Evolutionary conservation across 53 echinoderm and acorn worm species (phyloP).

Genomic region (Holothuria leucospilota): DNA sequence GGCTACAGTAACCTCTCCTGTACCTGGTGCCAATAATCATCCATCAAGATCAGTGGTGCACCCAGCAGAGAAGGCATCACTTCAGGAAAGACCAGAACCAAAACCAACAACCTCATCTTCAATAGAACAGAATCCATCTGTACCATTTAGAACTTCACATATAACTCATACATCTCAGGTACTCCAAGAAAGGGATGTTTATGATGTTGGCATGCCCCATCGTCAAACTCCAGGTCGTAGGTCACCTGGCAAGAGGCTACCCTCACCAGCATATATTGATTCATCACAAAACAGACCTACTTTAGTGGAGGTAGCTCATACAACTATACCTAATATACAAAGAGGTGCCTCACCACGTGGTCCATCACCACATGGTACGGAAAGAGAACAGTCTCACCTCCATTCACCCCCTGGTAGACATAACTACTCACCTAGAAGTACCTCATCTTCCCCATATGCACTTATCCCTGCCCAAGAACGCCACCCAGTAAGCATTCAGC

Average conservation of each 20-base stretch:
- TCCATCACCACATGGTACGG: conserved; percentile 6
- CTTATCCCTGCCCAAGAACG: conserved; percentile 71
- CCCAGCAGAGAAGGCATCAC: conserved; percentile 29
- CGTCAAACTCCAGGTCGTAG: conserved; percentile 7
- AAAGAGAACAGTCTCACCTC: conserved; percentile 24
- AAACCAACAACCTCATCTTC: conserved; percentile 13
- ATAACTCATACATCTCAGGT: conserved; percentile 44
- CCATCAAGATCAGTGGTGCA: conserved; percentile 33
- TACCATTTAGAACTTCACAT: conserved; percentile 12
- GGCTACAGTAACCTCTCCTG: background rate
- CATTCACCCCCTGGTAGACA: conserved; percentile 51
- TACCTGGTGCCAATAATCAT: background rate
- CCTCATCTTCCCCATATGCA: conserved; percentile 81
- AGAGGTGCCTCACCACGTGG: conserved; percentile 34
- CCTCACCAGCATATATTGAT: conserved; percentile 30
- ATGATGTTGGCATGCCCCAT: conserved; percentile 8
- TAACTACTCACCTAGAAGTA: conserved; percentile 61
- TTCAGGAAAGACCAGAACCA: conserved; percentile 25
- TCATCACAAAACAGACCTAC: conserved; percentile 4
- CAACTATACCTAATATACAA: conserved; percentile 7
- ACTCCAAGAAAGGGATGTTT: conserved; percentile 1
- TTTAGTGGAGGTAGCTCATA: background rate
- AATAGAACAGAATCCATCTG: background rate
- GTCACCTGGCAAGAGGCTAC: conserved; percentile 28
- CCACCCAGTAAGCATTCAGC: conserved; percentile 19